Percentiles rank a stretch among this genome's conserved stretches.
Evolutionary conservation across 2,797 vertebrate genomes (phyloP).

Genomic region (Poecilia velifera): DNA sequence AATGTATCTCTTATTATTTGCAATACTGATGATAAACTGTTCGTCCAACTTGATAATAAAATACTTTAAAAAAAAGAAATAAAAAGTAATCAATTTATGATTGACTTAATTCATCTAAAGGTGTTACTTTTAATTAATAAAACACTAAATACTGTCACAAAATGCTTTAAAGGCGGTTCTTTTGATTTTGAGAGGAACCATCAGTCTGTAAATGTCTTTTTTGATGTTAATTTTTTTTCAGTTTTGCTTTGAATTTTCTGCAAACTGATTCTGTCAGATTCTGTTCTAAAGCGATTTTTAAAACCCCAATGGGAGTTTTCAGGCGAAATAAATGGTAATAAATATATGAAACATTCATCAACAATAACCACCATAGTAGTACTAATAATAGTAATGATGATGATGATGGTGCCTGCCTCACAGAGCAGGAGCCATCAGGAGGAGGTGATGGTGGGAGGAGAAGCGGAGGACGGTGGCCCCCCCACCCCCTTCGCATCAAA

Average conservation of each 20-base stretch:
- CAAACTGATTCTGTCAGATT: no score
- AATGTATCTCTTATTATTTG: background rate
- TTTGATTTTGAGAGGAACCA: no score
- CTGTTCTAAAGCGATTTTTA: no score
- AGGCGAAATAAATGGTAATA: background rate
- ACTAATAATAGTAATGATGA: background rate
- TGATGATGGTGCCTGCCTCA: background rate
- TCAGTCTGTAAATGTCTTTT: no score
- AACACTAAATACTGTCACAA: background rate
- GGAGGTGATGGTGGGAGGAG: conserved; percentile 17
- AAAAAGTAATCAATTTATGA: background rate
- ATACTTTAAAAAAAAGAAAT: background rate
- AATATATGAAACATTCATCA: background rate
- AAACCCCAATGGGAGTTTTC: no score
- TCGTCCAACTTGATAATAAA: background rate
- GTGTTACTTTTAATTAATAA: background rate
- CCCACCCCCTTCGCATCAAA: conserved; percentile 46
- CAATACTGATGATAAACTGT: background rate
- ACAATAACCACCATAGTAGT: background rate
- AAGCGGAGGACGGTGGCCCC: conserved; percentile 20
- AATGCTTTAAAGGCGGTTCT: no score
- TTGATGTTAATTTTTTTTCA: no score
- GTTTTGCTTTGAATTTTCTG: no score
- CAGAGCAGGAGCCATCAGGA: background rate
- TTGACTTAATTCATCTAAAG: background rate